phyloP scores from a whole-genome alignment of 2,888 invertebrate species.

The Mellilla xanthometata region DNA sequence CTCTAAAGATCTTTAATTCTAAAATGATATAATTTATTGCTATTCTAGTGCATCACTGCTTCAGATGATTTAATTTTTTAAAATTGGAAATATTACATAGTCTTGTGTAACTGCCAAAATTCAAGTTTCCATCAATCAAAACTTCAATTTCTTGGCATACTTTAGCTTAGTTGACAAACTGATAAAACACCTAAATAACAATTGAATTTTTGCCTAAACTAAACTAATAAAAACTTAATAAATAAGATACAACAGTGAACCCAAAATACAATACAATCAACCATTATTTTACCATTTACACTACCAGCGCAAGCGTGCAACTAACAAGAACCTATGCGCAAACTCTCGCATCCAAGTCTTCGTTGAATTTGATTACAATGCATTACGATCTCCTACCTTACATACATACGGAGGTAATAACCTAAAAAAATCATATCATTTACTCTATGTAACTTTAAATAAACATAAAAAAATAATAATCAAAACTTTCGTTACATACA shows the following conservation, averaged over 20 bases:
- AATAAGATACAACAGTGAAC: slow-evolving; percentile 4
- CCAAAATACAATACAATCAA: slow-evolving; percentile 31
- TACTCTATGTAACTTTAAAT: slow-evolving; percentile 77
- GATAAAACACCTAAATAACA: too few relatives aligned
- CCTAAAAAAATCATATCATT: slow-evolving; percentile 60
- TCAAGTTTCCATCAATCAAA: too few relatives aligned
- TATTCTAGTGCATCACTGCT: too few relatives aligned
- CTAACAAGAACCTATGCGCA: slow-evolving; percentile 40
- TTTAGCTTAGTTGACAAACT: too few relatives aligned
- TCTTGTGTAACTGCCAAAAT: too few relatives aligned
- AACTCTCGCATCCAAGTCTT: slow-evolving; percentile 37
- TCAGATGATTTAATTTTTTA: too few relatives aligned
- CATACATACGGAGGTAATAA: slow-evolving; percentile 71
- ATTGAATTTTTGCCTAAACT: too few relatives aligned
- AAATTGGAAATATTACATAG: too few relatives aligned
- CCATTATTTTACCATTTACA: slow-evolving; percentile 1
- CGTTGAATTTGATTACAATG: slow-evolving; percentile 51
- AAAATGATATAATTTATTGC: too few relatives aligned
- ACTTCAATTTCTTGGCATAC: too few relatives aligned
- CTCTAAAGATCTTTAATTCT: too few relatives aligned
- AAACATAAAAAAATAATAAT: slow-evolving; percentile 75
- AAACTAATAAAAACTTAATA: too few relatives aligned
- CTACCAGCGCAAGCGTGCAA: slow-evolving; percentile 45
- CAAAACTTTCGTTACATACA: slow-evolving; percentile 75
- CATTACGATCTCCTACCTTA: slow-evolving; percentile 37